phyloP scores from a whole-genome alignment of 2,113 vertebrate species.

The Eupsittula cactorum region DNA sequence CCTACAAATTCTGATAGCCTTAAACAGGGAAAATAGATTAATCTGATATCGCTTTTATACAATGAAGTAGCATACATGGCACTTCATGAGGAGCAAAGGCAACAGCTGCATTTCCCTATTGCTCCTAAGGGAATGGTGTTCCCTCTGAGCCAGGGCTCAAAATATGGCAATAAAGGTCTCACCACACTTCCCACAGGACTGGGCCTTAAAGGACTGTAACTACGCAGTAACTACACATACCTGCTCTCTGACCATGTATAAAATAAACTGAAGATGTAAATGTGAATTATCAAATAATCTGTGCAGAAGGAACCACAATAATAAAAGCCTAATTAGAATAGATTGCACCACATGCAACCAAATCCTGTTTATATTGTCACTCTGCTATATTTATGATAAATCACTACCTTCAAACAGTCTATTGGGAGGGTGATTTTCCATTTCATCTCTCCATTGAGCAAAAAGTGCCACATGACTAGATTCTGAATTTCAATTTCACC shows the following conservation, averaged over 20 bases:
- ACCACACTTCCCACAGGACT: neutral
- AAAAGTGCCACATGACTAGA: slow-evolving; percentile 58
- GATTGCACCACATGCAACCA: slow-evolving; percentile 24
- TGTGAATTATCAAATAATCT: slow-evolving; percentile 57
- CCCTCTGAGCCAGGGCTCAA: neutral
- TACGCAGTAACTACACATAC: neutral
- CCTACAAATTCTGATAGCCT: neutral
- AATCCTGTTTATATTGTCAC: slow-evolving; percentile 59
- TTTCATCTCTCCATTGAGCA: slow-evolving; percentile 70
- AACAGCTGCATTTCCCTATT: neutral
- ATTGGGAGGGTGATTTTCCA: slow-evolving; percentile 59
- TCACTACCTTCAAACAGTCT: slow-evolving; percentile 53
- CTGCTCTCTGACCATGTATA: slow-evolving; percentile 17
- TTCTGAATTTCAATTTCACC: slow-evolving; percentile 75
- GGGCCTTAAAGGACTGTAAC: neutral
- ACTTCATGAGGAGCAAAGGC: neutral
- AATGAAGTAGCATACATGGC: neutral
- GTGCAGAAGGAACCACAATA: slow-evolving; percentile 57
- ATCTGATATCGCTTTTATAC: neutral
- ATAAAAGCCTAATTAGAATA: slow-evolving; percentile 73
- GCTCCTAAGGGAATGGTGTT: neutral
- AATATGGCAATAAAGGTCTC: neutral
- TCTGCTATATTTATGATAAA: slow-evolving; percentile 73
- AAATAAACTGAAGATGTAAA: slow-evolving; percentile 22
- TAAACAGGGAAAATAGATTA: neutral